Evolutionary conservation across 2,113 vertebrate genomes (phyloP), one percentile per base, ranked within the genome.

Genomic region (Bambusicola thoracicus): DNA sequence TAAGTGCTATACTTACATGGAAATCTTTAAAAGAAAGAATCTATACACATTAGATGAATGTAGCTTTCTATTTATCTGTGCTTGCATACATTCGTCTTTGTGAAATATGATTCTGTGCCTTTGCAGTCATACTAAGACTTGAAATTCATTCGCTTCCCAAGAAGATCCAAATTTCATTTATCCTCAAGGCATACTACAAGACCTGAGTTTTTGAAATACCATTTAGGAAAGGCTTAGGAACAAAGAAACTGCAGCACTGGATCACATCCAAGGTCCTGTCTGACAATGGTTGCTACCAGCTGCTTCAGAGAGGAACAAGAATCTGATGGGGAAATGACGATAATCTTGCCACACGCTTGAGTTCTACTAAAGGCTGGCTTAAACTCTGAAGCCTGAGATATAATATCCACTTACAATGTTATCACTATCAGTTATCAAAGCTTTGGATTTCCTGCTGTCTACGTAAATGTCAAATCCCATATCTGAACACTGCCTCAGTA

Each of bases 221-320:
- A 65, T 80, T 79, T 89, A 61, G 62, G 34, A 44, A 89, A 9
- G 68, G 65, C 51, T 92, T 53, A 92, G 51, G 74, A 96, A 95
- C 95, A 96, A 92, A 96, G 86, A 74, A 93, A 93, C 73, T 73
- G 83, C 74, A 81, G 89, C 53, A 43, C 53, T 94, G 91, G 95
- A 92, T 66, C 74, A 68, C 34, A 58, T 89, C 85, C 92, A 94
- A 94, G 65, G 92, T 93, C 95, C 83, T 95, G 88, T 92, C 77
- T 70, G 82, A 95, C 92, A 94, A 94, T 85, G 95, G 85, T 85
- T 80, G 81, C 75, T 55, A 90, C 82, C 92, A 96, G 95, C 92
- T 96, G 95, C 91, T 89, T 87, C 84, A 87, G 81, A 90, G 84
- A 90, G 82, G 49, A 93, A 77, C 38, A 85, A 73, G 80, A 84